A percentile compares a stretch with the other conserved stretches of the same genome.
Evolutionary conservation across 2,113 vertebrate species (phyloP).

Genomic region (Tetrao urogallus): DNA sequence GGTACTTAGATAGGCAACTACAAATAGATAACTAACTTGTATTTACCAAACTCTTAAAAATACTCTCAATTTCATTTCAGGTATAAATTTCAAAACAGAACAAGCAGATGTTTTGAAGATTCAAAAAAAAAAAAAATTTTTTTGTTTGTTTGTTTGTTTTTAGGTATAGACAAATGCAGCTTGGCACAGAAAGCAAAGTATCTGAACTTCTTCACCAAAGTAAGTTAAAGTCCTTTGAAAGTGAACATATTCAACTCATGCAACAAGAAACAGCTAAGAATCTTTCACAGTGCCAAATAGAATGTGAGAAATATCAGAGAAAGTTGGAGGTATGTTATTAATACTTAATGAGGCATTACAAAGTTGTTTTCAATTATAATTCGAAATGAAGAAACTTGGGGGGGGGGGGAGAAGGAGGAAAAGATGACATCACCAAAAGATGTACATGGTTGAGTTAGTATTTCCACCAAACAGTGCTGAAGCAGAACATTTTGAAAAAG

Average conservation of each 20-base stretch:
- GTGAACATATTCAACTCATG: slow-evolving; percentile 89
- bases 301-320: slow-evolving; percentile 97
- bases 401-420: neutral
- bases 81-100: neutral
- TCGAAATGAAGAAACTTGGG: neutral
- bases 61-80: neutral
- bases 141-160: neutral
- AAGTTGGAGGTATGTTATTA: slow-evolving; percentile 90
- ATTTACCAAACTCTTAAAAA: neutral
- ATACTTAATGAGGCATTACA: neutral
- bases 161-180: slow-evolving; percentile 91
- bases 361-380: neutral
- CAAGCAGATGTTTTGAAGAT: neutral
- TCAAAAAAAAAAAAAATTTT: neutral
- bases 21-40: neutral
- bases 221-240: slow-evolving; percentile 93
- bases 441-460: neutral
- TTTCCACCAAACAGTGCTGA: neutral
- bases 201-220: slow-evolving; percentile 91
- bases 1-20: neutral
- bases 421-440: neutral
- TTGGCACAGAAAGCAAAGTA: slow-evolving; percentile 88
- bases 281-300: slow-evolving; percentile 92
- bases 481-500: neutral
- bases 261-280: slow-evolving; percentile 92